Percentiles rank a stretch among this genome's conserved stretches.
Conservation (phyloP, 2,888 invertebrate species). For the Cenopis cana region DNA sequence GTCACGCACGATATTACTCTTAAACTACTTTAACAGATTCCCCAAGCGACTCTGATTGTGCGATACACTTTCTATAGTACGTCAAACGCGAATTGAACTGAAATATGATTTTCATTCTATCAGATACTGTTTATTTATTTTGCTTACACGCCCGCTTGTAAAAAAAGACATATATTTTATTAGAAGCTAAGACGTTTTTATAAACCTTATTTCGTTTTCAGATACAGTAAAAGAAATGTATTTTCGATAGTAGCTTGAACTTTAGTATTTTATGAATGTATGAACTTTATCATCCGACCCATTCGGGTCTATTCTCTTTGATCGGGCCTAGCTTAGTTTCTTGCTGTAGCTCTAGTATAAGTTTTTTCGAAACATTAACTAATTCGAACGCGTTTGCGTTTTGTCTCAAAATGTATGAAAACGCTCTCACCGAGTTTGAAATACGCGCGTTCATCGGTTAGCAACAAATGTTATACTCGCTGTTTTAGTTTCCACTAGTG, state of each 20-base stretch:
- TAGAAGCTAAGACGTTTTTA: constrained; percentile 38
- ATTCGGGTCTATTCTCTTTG: no score
- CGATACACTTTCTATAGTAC: constrained; percentile 50
- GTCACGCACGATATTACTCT: constrained; percentile 63
- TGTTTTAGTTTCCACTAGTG: no score
- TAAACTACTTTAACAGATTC: constrained; percentile 52
- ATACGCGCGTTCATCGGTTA: no score
- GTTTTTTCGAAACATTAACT: no score
- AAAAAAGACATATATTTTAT: constrained; percentile 27
- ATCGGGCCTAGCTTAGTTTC: no score
- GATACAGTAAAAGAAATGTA: background rate
- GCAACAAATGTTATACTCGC: no score
- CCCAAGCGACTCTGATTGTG: constrained; percentile 39
- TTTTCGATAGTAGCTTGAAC: background rate
- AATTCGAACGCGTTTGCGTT: no score
- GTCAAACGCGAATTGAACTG: constrained; percentile 68
- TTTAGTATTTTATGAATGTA: background rate
- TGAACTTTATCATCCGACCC: background rate
- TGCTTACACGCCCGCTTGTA: constrained; percentile 44
- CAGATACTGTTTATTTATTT: constrained; percentile 61
- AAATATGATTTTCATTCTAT: constrained; percentile 69
- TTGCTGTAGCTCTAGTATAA: no score
- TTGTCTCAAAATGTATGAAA: no score
- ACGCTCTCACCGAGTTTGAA: no score
- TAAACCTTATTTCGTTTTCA: constrained; percentile 25